Base-by-base conservation (phyloP, 2,797 vertebrate species). In the Mus spretus region DNA sequence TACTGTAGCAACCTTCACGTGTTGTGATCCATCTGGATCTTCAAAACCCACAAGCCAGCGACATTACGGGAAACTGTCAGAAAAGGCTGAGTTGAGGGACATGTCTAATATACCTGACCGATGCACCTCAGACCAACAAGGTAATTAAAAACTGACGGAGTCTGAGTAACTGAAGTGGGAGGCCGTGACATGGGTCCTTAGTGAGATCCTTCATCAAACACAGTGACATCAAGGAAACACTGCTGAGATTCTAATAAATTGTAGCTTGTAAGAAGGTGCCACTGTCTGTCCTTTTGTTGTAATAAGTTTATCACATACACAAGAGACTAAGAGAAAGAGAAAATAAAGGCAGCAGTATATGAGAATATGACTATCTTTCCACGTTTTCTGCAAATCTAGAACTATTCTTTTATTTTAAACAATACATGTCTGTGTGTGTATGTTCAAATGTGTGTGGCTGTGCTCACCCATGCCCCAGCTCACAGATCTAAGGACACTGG, bases 121-220 rank as follows among this genome's bases (percentile, higher is more conserved):
- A 55, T 24, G 26, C 2, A 89, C 13, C 55, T 90, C 84, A 67
- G 81, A 72, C 31, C 31, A 77, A 86, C 72, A 53, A 90, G 53
- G 40, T 90, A 55, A 93, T 77, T 94, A 90, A 81, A 88, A 95
- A 61, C n/a, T 67, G 79, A 22, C 15, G 24, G 77, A 59, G 7
- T 90, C 26, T 78, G 44, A 80, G 65, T 63, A 59, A 90, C 26
- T 19, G 24, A 81, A 67, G 26, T 28, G 34, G 89, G 34, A 34
- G 78, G 74, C 77, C 67, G 44, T 8, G 24, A 78, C 3, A 3
- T 9, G 40, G 44, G 6, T n/a, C 9, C 47, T 89, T n/a, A 63
- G 26, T 47, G 44, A 44, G 88, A 89, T 75, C 40, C 5, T 28
- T 7, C 63, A 80, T 61, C 24, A 87, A 67, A 53, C 31, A 47